A percentile compares a stretch with the other conserved stretches of the same genome.
Conservation (phyloP, 2,113 vertebrate species). For the Tinamus guttatus region DNA sequence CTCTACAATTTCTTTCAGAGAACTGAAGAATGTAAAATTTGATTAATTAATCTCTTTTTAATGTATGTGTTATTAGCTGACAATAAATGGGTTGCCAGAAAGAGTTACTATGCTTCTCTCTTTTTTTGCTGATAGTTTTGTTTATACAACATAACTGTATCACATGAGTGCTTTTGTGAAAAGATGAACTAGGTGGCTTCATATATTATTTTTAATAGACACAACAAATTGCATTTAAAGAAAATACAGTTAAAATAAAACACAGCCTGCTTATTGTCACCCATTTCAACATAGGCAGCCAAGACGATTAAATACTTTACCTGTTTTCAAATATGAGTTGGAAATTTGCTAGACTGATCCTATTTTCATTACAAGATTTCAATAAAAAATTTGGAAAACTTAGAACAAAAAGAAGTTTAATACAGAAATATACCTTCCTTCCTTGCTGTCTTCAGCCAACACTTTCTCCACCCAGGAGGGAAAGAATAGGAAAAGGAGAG, state of each 20-base stretch:
- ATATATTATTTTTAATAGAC: neutral
- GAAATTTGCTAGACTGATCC: neutral
- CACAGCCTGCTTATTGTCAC: neutral
- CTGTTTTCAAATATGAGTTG: neutral
- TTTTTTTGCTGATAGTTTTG: neutral
- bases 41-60: neutral
- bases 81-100: neutral
- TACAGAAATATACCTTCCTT: neutral
- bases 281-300: neutral
- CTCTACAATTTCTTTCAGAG: neutral
- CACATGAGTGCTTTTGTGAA: neutral
- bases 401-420: neutral
- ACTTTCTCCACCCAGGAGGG: rapidly evolving
- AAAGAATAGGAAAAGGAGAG: neutral
- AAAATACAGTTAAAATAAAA: neutral
- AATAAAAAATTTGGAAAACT: neutral
- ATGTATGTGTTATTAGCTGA: neutral
- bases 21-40: neutral
- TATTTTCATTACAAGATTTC: neutral
- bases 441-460: neutral
- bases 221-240: neutral
- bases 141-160: neutral
- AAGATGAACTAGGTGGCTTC: neutral
- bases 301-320: neutral
- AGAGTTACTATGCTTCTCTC: neutral